Evolutionary conservation across 2,797 vertebrate species (phyloP), one percentile per base, ranked within the genome.

Genomic region (Chlorospingus flavigularis): DNA sequence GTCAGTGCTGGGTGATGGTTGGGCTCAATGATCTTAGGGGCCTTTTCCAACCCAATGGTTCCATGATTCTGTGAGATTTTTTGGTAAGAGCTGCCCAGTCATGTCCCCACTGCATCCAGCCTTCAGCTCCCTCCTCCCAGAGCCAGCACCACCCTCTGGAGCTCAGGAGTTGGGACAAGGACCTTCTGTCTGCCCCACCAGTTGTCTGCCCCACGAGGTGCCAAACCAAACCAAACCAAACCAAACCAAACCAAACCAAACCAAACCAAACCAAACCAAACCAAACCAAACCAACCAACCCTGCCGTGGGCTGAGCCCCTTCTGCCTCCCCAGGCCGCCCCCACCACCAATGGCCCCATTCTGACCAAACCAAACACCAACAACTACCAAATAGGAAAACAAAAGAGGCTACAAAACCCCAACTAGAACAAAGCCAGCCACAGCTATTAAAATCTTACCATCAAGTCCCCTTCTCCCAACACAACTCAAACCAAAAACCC

Each of bases 21-120:
- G 26, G 48, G 50, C 42, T 43, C 3, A 0, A n/a, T 67, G 40
- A 12, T 28, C 42, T 50, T 9, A n/a, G 48, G 26, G 48, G 17
- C 28, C 23, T 62, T 62, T 82, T 37, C 55, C 63, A 50, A 8
- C 23, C 48, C 57, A 43, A 50, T n/a, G 55, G 37, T 62, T 70
- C 19, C 17, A 30, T 16, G 15, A 26, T 17, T 67, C 20, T 35
- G 40, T 23, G 55, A 68, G n/a, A 39, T 33, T 62, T 62, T 47
- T 31, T 30, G 7, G 9, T 37, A n/a, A 45, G 40, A 78, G 40
- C 31, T 21, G 13, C 12, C 18, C 47, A 23, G 28, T 20, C n/a
- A 11, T 2, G 8, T 37, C 19, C 24, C n/a, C 5, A 1, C 26
- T 26, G 19, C 0, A 0, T 60, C 45, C 77, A 86, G 42, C 47